These are phyloP conservation scores for Phymorhynchus buccinoides DNA, from an alignment of 1,140 invertebrate species.

Conservation along the genomic window DNA sequence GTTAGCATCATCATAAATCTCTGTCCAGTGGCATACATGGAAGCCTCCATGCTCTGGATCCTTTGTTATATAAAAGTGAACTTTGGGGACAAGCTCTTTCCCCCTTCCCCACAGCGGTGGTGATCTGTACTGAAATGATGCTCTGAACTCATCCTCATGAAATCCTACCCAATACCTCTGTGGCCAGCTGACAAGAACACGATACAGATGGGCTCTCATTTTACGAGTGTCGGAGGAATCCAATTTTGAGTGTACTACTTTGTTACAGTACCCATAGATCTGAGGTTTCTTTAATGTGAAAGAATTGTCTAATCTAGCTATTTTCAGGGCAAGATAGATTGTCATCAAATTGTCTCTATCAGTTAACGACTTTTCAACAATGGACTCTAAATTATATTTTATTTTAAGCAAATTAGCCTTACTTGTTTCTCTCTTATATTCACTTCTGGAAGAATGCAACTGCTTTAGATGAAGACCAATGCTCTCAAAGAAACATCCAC, in stretches of 20 bases:
- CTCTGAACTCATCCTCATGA: not conserved
- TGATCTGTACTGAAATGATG: not conserved
- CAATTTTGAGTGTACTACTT: not conserved
- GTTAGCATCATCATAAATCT: not conserved
- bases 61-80: not conserved
- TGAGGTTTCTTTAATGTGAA: not conserved
- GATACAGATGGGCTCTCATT: not conserved
- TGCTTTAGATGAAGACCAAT: not conserved
- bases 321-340: not conserved
- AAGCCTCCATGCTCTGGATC: not conserved
- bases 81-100: not conserved
- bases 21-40: not conserved
- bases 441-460: not conserved
- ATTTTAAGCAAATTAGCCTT: not conserved
- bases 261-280: not conserved
- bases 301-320: not conserved
- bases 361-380: not conserved
- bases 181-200: constrained; percentile 19
- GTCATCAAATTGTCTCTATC: constrained; percentile 13
- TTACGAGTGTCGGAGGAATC: not conserved
- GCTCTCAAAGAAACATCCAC: constrained; percentile 7
- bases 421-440: not conserved
- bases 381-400: not conserved
- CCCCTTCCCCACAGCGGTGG: not conserved
- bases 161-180: not conserved